These are phyloP conservation scores for Tiliacea citrago DNA, from an alignment of 2,888 invertebrate genomes.

Conservation along the genomic window DNA sequence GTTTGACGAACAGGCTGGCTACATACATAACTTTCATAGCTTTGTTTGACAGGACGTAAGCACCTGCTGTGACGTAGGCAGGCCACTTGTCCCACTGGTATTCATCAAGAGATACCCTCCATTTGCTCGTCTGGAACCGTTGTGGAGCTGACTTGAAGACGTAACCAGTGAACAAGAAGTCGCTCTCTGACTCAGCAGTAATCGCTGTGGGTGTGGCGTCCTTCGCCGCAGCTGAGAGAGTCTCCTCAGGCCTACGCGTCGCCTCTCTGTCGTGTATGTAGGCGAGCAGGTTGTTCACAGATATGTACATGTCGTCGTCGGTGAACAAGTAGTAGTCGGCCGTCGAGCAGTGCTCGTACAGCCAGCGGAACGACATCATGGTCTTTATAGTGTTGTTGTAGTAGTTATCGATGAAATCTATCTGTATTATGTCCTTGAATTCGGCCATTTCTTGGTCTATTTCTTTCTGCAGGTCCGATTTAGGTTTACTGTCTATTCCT, in stretches of 20 bases:
- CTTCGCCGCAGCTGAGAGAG: neutral
- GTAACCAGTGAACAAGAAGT: constrained; percentile 93
- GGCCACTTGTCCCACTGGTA: constrained; percentile 97
- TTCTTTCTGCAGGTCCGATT: constrained; percentile 87
- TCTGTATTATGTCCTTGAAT: constrained; percentile 95
- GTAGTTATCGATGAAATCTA: constrained; percentile 95
- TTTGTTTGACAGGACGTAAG: constrained; percentile 93
- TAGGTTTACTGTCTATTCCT: constrained; percentile 88
- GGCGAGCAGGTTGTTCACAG: constrained; percentile 95
- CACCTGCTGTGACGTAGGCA: constrained; percentile 97
- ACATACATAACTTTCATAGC: too few species aligned
- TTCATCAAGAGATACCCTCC: constrained; percentile 95
- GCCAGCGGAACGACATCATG: constrained; percentile 97
- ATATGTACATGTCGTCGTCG: constrained; percentile 98
- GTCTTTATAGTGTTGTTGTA: constrained; percentile 98
- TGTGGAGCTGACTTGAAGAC: constrained; percentile 94
- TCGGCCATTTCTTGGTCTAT: constrained; percentile 92
- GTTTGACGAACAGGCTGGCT: too few species aligned
- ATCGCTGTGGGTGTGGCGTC: neutral
- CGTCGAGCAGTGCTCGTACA: constrained; percentile 91
- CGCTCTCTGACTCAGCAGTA: constrained; percentile 59
- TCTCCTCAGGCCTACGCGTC: constrained; percentile 6
- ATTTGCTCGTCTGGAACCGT: constrained; percentile 95
- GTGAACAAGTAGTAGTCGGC: constrained; percentile 96
- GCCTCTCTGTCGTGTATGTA: constrained; percentile 80